Base-by-base conservation (phyloP, 2,113 vertebrate species). In the Planiliza haematocheilus region DNA sequence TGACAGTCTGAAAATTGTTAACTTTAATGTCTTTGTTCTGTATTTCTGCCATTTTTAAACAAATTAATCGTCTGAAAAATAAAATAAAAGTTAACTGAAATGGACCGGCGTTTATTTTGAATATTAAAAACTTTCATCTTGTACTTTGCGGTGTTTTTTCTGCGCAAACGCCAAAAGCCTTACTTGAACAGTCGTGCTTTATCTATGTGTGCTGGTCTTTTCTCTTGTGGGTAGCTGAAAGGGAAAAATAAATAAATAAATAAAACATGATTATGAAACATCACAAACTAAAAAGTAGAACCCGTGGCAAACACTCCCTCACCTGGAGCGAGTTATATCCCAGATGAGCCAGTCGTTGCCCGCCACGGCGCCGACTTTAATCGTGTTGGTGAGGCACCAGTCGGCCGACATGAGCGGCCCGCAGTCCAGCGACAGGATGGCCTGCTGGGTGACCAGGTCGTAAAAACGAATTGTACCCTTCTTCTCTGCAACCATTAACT, bases 401-500 rank as follows among this genome's bases (percentile, higher is more conserved):
- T 98, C 96, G 34, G 97, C 97, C 21, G 96, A 97, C 95, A 97
- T 97, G 74, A 99, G 92, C 0, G 95, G 96, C 0, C 95, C 95
- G 36, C 95, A 96, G 76, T 98, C 96, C 85, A 99, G 93, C 4
- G 98, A 99, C 43, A 99, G 91, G 83, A 99, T 96, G 67, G 97
- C 97, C 82, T 98, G 97, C 65, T 97, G 96, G 55, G 95, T 94
- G 61, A 96, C 79, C 64, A 99, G 93, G 86, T 99, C 95, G 45
- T 99, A 99, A 90, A 99, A 98, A 6, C 97, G 94, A 57, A 99
- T 95, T 0, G 93, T 95, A 61, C 97, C 98, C 64, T 94, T 96
- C 85, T 98, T 98, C 86, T 99, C 97, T 0, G 97, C 98, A 69
- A 98, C 97, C 97, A 99, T 97, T 77, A 99, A 81, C 98, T 99